Conservation (phyloP, 2,888 invertebrate species). For the Opisthograptis luteolata region DNA sequence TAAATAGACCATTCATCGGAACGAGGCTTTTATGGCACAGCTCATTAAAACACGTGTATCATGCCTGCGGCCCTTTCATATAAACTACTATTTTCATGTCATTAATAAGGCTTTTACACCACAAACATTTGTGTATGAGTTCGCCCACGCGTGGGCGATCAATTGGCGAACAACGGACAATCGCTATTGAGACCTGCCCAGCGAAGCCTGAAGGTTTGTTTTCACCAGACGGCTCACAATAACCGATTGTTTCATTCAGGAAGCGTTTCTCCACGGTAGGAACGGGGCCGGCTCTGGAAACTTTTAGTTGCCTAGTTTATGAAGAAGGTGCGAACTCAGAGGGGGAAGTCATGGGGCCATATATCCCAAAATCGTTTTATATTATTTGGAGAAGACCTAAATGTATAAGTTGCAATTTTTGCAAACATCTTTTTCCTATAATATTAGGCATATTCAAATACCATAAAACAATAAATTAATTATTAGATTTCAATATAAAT, state of each 20-base stretch:
- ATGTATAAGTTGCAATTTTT: no score
- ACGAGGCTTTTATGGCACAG: conserved; percentile 2
- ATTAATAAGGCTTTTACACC: conserved; percentile 20
- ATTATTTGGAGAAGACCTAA: no score
- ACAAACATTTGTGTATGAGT: conserved; percentile 25
- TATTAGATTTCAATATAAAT: no score
- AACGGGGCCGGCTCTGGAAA: conserved; percentile 52
- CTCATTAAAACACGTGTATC: conserved; percentile 6
- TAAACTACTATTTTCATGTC: conserved; percentile 12
- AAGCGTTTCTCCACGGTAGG: conserved; percentile 73
- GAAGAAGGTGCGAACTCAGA: conserved; percentile 10
- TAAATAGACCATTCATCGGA: conserved; percentile 4
- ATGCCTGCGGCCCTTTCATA: background rate
- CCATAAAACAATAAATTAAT: no score
- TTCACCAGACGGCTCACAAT: conserved; percentile 67
- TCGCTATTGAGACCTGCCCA: conserved; percentile 75
- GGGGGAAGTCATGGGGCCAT: background rate
- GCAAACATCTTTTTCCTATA: no score
- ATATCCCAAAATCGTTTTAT: background rate
- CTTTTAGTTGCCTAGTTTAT: conserved; percentile 45
- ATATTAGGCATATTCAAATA: no score
- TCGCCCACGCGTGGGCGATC: conserved; percentile 47
- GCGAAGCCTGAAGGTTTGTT: conserved; percentile 78
- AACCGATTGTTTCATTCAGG: conserved; percentile 78
- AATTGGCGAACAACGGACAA: conserved; percentile 58